Evolutionary conservation across 92 coral and sea anemone species (phyloP), one percentile per base, ranked within the genome.

Genomic region (Parazoanthus swiftii): DNA sequence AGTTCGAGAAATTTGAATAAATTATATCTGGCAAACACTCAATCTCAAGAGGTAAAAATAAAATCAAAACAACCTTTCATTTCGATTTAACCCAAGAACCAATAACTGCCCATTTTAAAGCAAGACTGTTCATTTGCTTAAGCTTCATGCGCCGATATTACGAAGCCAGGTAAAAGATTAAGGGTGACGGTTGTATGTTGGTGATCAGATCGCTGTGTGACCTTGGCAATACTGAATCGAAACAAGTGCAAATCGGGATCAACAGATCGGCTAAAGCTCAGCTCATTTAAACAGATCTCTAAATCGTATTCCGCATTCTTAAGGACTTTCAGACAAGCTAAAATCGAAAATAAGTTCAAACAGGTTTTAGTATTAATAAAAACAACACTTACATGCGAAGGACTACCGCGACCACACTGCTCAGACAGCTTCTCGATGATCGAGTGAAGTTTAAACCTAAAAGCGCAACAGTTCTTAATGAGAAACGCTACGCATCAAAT

Each of bases 401-500:
- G 91, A 56, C 93, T 89, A 51, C 88, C 83, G 44, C 93, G 89
- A 68, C 85, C 92, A 81, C 93, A 94, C 81, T 94, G 96, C 67
- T 92, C 96, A 20, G 96, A 94, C 77, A 94, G 90, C 73, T 94
- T 63, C 20, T 63, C 70, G 70, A 63, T 63, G 70, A 63, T 63
- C 70, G 70, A 63, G 70, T 63, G 70, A 63, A 63, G 70, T 63
- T 63, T 63, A 63, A 63, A 63, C 70, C 70, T 63, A 63, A 63
- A 63, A 18, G 70, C 8, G 70, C 26, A 23, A 63, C 70, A 63
- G 25, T 20, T 63, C 25, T 63, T 23, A 63, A 14, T 63, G 70
- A 21, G 70, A 63, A 63, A 63, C 70, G 26, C 26, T 63, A 18
- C 26, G 26, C 26, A 63, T 63, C 5, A 20, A 63, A 63, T 5